A percentile compares a stretch with the other conserved stretches of the same genome.
Evolutionary conservation across 2,888 invertebrate species (phyloP).

Genomic region (Allolobophora icterica): DNA sequence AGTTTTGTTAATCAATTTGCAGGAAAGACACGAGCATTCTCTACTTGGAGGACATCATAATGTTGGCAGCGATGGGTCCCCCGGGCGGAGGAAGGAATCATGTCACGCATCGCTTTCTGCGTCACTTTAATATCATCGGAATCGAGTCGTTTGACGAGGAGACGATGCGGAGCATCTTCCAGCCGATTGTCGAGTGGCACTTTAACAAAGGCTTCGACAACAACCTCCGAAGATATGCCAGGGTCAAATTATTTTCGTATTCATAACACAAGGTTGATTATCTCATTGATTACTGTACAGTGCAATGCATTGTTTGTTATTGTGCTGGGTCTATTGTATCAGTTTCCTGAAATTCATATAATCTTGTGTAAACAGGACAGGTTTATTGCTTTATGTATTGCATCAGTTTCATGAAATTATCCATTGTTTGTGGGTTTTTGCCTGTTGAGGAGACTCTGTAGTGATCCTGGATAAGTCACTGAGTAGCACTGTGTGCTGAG

Average conservation of each 20-base stretch:
- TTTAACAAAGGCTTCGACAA: slow-evolving; percentile 60
- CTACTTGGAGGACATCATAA: slow-evolving; percentile 59
- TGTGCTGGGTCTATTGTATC: background rate
- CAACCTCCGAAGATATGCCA: slow-evolving; percentile 56
- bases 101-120: slow-evolving; percentile 61
- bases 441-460: no score
- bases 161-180: slow-evolving; percentile 63
- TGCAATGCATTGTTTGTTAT: background rate
- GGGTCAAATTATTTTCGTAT: slow-evolving; percentile 53
- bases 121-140: slow-evolving; percentile 63
- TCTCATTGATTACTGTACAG: slow-evolving; percentile 6
- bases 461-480: no score
- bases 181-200: slow-evolving; percentile 65
- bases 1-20: slow-evolving; percentile 30
- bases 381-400: no score
- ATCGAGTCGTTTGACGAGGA: slow-evolving; percentile 64
- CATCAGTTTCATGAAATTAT: no score
- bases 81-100: slow-evolving; percentile 64
- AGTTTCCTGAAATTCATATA: background rate
- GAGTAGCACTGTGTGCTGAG: no score
- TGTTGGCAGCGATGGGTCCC: slow-evolving; percentile 64
- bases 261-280: background rate
- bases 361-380: background rate
- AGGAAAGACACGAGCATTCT: slow-evolving; percentile 63
- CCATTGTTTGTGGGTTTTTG: no score